These are phyloP conservation scores for Erithacus rubecula DNA, from an alignment of 2,797 vertebrate genomes.

Conservation along the genomic window DNA sequence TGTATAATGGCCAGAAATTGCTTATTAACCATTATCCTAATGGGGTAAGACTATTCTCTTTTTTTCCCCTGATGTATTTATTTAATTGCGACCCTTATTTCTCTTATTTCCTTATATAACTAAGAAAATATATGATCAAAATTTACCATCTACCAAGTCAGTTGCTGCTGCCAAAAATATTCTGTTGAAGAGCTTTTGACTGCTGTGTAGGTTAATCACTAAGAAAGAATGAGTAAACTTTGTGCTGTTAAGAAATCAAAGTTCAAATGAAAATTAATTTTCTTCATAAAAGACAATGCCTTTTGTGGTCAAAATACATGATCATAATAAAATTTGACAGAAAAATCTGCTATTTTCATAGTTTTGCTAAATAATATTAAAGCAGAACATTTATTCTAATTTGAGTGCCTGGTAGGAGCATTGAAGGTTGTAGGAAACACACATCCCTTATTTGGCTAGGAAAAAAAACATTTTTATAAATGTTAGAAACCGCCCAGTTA, in stretches of 20 bases:
- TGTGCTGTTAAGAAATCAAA: background rate
- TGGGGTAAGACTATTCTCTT: conserved; percentile 82
- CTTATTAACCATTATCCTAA: conserved; percentile 95
- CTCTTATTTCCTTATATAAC: background rate
- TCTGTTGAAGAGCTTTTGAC: background rate
- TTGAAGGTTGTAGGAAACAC: background rate
- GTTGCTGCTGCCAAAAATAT: background rate
- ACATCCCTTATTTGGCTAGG: background rate
- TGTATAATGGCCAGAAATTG: conserved; percentile 90
- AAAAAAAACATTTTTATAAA: background rate
- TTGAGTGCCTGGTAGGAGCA: background rate
- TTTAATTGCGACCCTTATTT: background rate
- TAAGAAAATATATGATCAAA: background rate
- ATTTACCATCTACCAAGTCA: background rate
- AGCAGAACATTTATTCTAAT: background rate
- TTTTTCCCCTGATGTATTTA: background rate
- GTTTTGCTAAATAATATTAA: background rate
- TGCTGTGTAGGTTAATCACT: background rate
- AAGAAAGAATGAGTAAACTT: background rate
- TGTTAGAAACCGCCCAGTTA: background rate
- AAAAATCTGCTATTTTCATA: background rate
- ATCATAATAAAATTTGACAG: background rate
- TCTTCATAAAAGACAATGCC: background rate
- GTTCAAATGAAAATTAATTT: background rate
- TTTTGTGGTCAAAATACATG: background rate